A percentile compares a stretch with the other conserved stretches of the same genome.
Conservation (phyloP, 2,113 vertebrate species). For the Ptyas mucosa region DNA sequence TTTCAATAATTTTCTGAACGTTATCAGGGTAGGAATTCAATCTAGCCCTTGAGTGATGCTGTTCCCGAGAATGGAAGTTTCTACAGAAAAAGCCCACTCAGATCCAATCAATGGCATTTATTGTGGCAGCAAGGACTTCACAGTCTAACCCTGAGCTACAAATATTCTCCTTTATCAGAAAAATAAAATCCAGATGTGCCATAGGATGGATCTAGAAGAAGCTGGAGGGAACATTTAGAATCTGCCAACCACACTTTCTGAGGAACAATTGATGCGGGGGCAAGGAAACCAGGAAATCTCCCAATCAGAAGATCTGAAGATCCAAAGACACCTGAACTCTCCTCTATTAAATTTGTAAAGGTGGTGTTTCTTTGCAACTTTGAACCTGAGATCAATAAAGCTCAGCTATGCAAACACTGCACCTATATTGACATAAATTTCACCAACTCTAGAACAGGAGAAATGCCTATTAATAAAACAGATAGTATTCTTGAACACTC, state of each 20-base stretch:
- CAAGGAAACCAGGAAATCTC: not conserved
- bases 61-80: not conserved
- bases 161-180: not conserved
- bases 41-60: not conserved
- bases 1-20: not conserved
- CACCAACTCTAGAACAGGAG: not conserved
- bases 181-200: not conserved
- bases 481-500: conserved; percentile 2
- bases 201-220: not conserved
- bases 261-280: not conserved
- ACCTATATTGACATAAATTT: not conserved
- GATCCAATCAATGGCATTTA: not conserved
- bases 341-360: not conserved
- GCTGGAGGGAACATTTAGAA: not conserved
- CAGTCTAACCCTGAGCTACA: not conserved
- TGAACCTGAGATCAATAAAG: not conserved
- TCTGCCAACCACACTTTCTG: not conserved
- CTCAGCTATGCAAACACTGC: not conserved
- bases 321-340: not conserved
- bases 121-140: not conserved
- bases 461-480: too few relatives aligned
- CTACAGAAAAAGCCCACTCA: not conserved
- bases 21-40: not conserved
- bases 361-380: not conserved
- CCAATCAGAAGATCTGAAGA: not conserved